A percentile compares a stretch with the other conserved stretches of the same genome.
These are phyloP conservation scores for Xylocopa sonorina DNA, from an alignment of 1,140 invertebrate genomes.

Conservation along the genomic window DNA sequence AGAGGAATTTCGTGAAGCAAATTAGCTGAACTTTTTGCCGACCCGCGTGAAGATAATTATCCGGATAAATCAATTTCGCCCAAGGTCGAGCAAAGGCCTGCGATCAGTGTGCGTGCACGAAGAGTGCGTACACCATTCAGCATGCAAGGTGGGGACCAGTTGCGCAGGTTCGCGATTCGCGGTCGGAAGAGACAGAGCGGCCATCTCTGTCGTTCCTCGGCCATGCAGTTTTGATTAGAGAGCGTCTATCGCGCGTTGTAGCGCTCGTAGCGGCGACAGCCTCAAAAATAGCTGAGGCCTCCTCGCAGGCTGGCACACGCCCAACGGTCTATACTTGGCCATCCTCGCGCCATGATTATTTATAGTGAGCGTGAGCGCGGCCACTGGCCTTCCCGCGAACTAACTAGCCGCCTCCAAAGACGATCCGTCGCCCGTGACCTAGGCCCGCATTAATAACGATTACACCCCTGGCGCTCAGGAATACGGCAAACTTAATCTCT, in stretches of 20 bases:
- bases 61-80: slow-evolving; percentile 34
- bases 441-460: slow-evolving; percentile 81
- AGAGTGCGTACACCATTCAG: neutral
- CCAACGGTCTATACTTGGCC: slow-evolving; percentile 89
- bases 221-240: slow-evolving; percentile 55
- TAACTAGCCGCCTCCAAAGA: slow-evolving; percentile 78
- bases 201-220: slow-evolving; percentile 40
- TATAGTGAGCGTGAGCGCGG: slow-evolving; percentile 83
- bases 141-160: neutral
- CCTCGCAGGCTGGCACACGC: slow-evolving; percentile 82
- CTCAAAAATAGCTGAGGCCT: slow-evolving; percentile 82
- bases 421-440: slow-evolving; percentile 82
- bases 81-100: slow-evolving; percentile 56
- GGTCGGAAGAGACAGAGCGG: slow-evolving; percentile 33
- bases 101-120: slow-evolving; percentile 9
- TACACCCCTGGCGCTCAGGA: slow-evolving; percentile 53
- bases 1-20: neutral
- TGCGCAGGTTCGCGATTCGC: neutral
- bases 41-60: slow-evolving; percentile 45
- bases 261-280: slow-evolving; percentile 75
- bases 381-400: slow-evolving; percentile 83
- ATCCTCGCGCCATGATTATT: slow-evolving; percentile 84
- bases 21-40: neutral
- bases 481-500: slow-evolving; percentile 44
- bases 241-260: slow-evolving; percentile 72